Percentiles rank a stretch among this genome's conserved stretches.
Conservation (phyloP, 2,888 invertebrate species). For the Idaea aversata region DNA sequence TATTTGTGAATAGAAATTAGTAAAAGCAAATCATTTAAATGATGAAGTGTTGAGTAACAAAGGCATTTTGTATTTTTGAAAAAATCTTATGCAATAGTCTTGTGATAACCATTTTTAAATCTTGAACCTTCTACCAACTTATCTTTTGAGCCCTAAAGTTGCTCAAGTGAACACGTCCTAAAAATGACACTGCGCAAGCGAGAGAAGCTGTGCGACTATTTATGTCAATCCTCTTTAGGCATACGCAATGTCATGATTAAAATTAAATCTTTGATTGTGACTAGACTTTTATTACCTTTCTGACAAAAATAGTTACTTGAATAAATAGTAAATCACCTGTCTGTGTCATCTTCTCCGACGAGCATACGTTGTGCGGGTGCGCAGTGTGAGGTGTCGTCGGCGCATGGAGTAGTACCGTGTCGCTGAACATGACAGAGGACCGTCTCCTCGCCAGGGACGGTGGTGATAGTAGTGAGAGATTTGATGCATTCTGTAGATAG, state of each 20-base stretch:
- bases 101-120: too few species aligned
- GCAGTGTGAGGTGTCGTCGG: constrained; percentile 56
- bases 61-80: too few species aligned
- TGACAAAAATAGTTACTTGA: not conserved
- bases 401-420: constrained; percentile 87
- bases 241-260: too few species aligned
- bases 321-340: constrained; percentile 74
- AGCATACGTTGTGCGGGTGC: constrained; percentile 82
- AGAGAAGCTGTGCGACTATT: too few species aligned
- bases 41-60: not conserved
- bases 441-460: constrained; percentile 86
- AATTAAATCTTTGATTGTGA: too few species aligned
- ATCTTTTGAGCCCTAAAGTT: too few species aligned
- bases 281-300: too few species aligned
- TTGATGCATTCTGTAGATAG: constrained; percentile 80
- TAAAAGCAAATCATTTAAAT: constrained; percentile 2
- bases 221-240: too few species aligned
- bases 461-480: constrained; percentile 85
- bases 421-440: constrained; percentile 94
- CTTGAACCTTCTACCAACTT: too few species aligned
- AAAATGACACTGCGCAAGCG: too few species aligned
- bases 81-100: too few species aligned
- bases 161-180: too few species aligned
- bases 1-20: not conserved
- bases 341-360: constrained; percentile 94